Conservation (phyloP, 2,113 vertebrate species). For the Propithecus coquereli region DNA sequence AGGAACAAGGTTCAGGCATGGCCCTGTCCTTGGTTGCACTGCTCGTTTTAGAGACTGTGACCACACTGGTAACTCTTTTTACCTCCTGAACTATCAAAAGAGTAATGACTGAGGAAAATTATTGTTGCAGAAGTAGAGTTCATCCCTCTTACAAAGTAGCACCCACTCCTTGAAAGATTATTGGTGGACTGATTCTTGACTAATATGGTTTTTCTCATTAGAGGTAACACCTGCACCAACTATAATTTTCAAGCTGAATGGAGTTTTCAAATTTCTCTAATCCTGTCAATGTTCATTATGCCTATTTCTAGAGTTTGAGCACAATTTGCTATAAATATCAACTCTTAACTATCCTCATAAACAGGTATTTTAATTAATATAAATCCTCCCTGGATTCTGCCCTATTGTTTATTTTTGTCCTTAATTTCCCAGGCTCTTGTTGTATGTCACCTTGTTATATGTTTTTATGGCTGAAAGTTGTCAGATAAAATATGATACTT, state of each 20-base stretch:
- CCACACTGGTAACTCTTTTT: neutral
- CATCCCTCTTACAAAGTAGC: neutral
- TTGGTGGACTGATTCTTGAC: neutral
- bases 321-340: neutral
- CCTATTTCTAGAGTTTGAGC: neutral
- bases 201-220: neutral
- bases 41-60: neutral
- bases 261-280: slow-evolving; percentile 5
- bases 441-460: neutral
- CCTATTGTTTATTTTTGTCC: neutral
- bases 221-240: neutral
- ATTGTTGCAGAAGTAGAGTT: neutral
- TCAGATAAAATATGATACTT: neutral
- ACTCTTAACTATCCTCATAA: neutral
- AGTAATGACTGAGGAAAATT: neutral
- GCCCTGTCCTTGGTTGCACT: rapidly evolving
- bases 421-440: neutral
- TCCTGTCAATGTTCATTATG: neutral
- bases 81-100: neutral
- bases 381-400: neutral
- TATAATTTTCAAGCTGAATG: neutral
- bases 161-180: neutral
- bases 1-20: neutral
- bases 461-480: neutral
- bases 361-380: neutral